Conservation (phyloP, 2,797 vertebrate species). For the Poecilia velifera region DNA sequence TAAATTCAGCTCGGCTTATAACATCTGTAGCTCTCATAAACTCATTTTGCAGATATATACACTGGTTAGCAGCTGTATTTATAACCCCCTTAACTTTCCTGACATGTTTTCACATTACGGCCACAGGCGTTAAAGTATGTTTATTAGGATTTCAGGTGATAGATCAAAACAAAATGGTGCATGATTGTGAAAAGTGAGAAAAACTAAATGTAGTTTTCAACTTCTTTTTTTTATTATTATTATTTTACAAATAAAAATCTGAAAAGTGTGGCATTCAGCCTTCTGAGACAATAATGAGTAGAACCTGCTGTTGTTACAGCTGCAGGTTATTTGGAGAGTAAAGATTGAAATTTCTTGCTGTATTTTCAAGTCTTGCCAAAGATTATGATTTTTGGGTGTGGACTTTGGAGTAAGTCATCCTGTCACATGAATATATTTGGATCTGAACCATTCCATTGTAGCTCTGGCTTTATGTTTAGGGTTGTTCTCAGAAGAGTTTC, state of each 20-base stretch:
- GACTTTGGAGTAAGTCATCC: neutral
- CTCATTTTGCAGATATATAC: neutral
- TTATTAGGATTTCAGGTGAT: neutral
- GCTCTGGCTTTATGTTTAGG: neutral
- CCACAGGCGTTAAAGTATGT: neutral
- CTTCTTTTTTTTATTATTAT: neutral
- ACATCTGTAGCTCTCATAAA: neutral
- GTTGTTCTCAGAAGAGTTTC: neutral
- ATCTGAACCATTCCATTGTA: neutral
- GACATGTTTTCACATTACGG: neutral
- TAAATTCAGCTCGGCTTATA: no score
- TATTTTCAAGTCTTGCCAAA: neutral
- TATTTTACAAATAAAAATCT: neutral
- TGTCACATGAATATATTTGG: neutral
- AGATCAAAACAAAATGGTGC: neutral
- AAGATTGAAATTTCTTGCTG: neutral
- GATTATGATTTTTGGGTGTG: neutral
- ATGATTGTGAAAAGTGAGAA: neutral
- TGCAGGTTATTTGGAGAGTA: neutral
- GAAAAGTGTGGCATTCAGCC: neutral
- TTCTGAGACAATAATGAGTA: neutral
- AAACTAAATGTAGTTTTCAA: neutral
- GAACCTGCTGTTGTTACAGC: neutral
- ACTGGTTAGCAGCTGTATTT: neutral
- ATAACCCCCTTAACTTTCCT: neutral